These are phyloP conservation scores for Gorsachius goisagi DNA, from an alignment of 2,113 vertebrate genomes.

Conservation along the genomic window DNA sequence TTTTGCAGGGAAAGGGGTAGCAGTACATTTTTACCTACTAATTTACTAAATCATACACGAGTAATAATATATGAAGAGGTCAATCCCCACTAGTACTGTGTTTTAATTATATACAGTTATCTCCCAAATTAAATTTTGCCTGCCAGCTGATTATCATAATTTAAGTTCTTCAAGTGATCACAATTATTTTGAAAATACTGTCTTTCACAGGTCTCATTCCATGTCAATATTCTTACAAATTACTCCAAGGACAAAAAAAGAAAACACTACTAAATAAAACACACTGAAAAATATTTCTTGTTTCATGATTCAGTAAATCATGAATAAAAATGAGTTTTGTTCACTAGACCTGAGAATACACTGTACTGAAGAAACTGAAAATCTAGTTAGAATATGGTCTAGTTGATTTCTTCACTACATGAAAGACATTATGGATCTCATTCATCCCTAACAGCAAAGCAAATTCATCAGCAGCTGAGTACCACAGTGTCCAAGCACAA, in stretches of 20 bases:
- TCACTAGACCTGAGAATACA: neutral
- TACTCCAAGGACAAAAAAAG: neutral
- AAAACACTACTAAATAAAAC: neutral
- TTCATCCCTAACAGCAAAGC: neutral
- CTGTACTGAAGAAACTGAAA: neutral
- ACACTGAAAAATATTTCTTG: neutral
- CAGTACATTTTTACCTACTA: neutral
- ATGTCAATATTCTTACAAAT: neutral
- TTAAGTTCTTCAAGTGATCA: neutral
- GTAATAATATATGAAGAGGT: slow-evolving; percentile 10
- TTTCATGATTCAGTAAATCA: neutral
- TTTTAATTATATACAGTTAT: slow-evolving; percentile 44
- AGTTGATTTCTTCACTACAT: neutral
- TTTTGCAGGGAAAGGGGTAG: neutral
- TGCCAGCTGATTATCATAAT: neutral
- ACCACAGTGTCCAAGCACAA: neutral
- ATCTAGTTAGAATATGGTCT: neutral
- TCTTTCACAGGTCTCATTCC: neutral
- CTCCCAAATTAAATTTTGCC: slow-evolving; percentile 17
- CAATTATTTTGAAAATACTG: neutral
- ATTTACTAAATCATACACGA: neutral
- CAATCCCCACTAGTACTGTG: neutral
- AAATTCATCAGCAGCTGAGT: neutral
- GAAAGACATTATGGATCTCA: neutral
- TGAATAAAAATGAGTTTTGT: neutral